Evolutionary conservation across 2,113 vertebrate species (phyloP).

Genomic region (Camelus dromedarius): DNA sequence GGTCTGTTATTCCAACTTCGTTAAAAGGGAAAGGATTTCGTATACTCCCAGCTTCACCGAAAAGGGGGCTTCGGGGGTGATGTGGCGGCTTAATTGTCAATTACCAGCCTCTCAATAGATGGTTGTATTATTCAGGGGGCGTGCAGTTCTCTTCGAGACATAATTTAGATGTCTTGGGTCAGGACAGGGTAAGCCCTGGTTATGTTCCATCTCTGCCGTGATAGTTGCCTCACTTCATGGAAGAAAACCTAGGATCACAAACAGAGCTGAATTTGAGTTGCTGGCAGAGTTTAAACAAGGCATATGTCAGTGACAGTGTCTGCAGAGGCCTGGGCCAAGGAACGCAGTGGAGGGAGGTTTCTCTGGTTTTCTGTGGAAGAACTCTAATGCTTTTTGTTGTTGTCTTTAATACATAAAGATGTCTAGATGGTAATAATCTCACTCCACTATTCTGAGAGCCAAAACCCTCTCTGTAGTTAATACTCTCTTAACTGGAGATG

Average conservation of each 20-base stretch:
- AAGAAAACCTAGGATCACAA: neutral
- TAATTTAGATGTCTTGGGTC: neutral
- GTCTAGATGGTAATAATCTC: neutral
- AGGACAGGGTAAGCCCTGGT: neutral
- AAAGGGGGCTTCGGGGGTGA: neutral
- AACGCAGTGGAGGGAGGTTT: neutral
- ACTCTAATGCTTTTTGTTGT: neutral
- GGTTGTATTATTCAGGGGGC: neutral
- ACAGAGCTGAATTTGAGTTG: neutral
- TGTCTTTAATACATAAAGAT: neutral
- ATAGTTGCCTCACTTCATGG: neutral
- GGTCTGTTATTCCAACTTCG: neutral
- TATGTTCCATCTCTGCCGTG: neutral
- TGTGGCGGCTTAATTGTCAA: neutral
- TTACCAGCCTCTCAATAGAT: neutral
- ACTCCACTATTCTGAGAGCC: neutral
- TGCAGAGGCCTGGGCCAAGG: neutral
- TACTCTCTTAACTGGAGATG: neutral
- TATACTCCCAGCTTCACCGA: neutral
- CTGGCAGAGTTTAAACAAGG: neutral
- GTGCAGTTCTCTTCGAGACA: neutral
- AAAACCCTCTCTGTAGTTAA: neutral
- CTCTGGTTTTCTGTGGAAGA: conserved; percentile 64
- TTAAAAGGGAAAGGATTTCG: neutral
- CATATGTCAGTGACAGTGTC: neutral